Evolutionary conservation across 2,113 vertebrate species (phyloP), one percentile per base, ranked within the genome.

Genomic region (Sorex fumeus): DNA sequence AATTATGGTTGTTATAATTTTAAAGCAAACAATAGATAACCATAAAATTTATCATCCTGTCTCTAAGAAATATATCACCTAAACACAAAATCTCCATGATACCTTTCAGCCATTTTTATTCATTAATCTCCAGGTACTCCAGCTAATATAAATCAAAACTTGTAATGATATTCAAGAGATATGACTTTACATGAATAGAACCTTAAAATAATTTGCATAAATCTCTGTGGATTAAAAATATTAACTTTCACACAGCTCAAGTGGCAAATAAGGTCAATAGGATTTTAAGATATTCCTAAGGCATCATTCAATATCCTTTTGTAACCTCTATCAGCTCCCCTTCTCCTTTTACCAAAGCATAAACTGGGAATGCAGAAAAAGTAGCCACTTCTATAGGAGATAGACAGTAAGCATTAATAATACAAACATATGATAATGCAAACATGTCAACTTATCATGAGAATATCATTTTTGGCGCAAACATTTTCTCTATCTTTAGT

Each of bases 171-270:
- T 50, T 66, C 64, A 90, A 89, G 90, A 28, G 77, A 82, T 50
- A 87, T 69, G 78, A 93, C 32, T 70, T 64, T 30, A 69, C 28
- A 50, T 66, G 71, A 81, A 47, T 28, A 89, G 47, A 36, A 53
- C 15, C 91, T 91, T 75, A 47, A 90, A 91, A 67, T 78, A 75
- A 93, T 94, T 89, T 90, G 69, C 30, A 81, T 90, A 93, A 81
- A 91, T 84, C n/a, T 84, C 82, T 91, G 11, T 93, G 60, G 53
- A 67, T 66, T 78, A 84, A 94, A 96, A 93, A 83, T 83, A 92
- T 67, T 83, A 90, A 89, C 45, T 87, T 91, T 93, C 64, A 89
- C 34, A 87, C 45, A 95, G 62, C 12, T 91, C 28, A 62, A 64
- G 60, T 84, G 53, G 28, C 45, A 93, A 88, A 70, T 53, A 72